A percentile compares a stretch with the other conserved stretches of the same genome.
Conservation (phyloP, 2,888 invertebrate genomes). For the Heliconius charithonia region DNA sequence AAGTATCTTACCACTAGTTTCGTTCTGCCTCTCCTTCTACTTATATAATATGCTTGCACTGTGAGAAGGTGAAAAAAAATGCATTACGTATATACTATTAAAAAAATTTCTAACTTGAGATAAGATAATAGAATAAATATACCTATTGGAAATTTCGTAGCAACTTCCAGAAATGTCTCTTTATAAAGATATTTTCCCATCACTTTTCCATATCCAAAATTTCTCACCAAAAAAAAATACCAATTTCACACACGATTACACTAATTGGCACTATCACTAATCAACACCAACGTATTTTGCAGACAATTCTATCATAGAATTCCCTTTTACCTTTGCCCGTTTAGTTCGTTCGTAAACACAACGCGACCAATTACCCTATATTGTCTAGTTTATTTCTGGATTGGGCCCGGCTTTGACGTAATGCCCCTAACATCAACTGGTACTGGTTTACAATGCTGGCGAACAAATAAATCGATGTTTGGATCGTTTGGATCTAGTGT, state of each 20-base stretch:
- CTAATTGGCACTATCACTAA: not conserved
- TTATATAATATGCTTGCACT: too few relatives aligned
- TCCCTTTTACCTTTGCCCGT: slow-evolving; percentile 32
- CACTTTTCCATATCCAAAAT: not conserved
- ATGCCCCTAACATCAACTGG: slow-evolving; percentile 37
- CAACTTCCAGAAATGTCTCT: not conserved
- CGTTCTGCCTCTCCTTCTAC: too few relatives aligned
- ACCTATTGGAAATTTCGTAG: too few relatives aligned
- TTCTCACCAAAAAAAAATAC: not conserved
- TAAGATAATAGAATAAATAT: too few relatives aligned
- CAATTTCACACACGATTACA: not conserved
- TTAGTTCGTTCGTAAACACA: slow-evolving; percentile 47
- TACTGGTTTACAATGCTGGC: slow-evolving; percentile 31
- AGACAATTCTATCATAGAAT: slow-evolving; percentile 19
- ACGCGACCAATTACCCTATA: slow-evolving; percentile 52
- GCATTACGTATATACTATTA: too few relatives aligned
- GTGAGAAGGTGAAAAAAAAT: too few relatives aligned
- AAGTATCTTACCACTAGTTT: too few relatives aligned
- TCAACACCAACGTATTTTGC: not conserved
- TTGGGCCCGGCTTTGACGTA: slow-evolving; percentile 52
- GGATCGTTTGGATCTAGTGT: not conserved
- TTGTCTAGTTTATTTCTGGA: slow-evolving; percentile 54
- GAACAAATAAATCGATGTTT: slow-evolving; percentile 28
- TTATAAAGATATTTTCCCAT: not conserved
- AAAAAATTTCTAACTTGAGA: too few relatives aligned